Evolutionary conservation across 2,888 invertebrate genomes (phyloP), one percentile per base, ranked within the genome.

Genomic region (Tetropium fuscum): DNA sequence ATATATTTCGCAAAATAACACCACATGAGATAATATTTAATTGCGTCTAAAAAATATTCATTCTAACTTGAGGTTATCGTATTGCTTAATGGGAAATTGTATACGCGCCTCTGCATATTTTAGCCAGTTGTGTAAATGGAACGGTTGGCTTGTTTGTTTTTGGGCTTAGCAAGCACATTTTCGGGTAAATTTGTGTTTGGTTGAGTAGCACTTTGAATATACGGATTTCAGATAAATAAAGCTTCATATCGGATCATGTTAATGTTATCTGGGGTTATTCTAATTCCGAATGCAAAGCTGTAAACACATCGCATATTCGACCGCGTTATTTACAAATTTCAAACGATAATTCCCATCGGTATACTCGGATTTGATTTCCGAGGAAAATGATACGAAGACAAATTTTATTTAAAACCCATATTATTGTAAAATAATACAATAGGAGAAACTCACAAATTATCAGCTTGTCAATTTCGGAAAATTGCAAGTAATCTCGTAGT

Each of bases 81-180:
- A 47, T 36, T 54, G 48, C 25, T n/a, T n/a, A n/a, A n/a, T 58
- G 60, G 60, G 65, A 62, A 69, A 64, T 60, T 59, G 66, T 64
- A 68, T 67, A 69, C 70, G 69, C 68, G 63, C 64, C 61, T 55
- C 64, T 68, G 71, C 70, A 72, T 71, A 73, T 73, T 73, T 73
- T 68, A 69, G 66, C 63, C 63, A 48, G 66, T 60, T 58, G 65
- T 70, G 67, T 69, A 70, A 72, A 71, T 70, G 69, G 65, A 71
- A 69, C 66, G 64, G 58, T 58, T 61, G 63, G 64, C 63, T 68
- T 73, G 71, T 74, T 74, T 73, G 71, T 70, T 73, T 74, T 71
- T 66, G 63, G 60, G 73, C 70, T 74, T 73, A 70, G 70, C 64
- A 67, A 69, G 68, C 69, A 72, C 71, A 73, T 72, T 74, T 73